Conservation (phyloP, 2,797 vertebrate genomes). For the Diplodus sargus region DNA sequence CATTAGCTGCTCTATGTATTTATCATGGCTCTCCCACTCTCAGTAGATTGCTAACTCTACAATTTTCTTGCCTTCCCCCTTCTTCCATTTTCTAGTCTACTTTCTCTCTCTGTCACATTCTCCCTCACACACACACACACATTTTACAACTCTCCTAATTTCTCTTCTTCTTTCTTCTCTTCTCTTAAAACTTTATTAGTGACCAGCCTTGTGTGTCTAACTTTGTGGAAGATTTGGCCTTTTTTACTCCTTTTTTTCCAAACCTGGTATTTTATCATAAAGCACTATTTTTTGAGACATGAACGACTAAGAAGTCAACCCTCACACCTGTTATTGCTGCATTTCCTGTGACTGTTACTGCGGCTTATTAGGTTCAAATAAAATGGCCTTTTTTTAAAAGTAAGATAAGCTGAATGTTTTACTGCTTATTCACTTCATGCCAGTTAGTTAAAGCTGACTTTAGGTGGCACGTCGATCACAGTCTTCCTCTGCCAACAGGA, state of each 20-base stretch:
- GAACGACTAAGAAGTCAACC: background rate
- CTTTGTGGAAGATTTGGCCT: background rate
- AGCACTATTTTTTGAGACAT: background rate
- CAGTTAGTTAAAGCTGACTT: background rate
- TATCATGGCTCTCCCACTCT: slow-evolving; percentile 74
- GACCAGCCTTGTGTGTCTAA: background rate
- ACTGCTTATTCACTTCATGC: background rate
- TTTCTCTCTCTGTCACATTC: slow-evolving; percentile 13
- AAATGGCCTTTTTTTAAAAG: background rate
- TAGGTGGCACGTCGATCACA: no score
- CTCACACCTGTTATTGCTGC: background rate
- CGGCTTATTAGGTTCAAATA: rapidly evolving
- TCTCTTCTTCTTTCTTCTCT: background rate
- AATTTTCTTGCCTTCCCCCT: slow-evolving; percentile 62
- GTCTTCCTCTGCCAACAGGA: slow-evolving; percentile 82
- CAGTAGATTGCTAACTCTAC: slow-evolving; percentile 77
- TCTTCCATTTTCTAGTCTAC: slow-evolving; percentile 54
- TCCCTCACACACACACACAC: slow-evolving; percentile 1
- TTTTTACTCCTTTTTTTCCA: background rate
- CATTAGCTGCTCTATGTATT: slow-evolving; percentile 81
- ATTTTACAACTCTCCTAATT: slow-evolving; percentile 27
- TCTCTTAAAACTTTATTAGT: slow-evolving; percentile 32
- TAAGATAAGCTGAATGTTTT: no score
- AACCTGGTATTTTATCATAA: background rate
- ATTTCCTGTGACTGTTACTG: background rate